These are phyloP conservation scores for Dioctria linearis DNA, from an alignment of 2,888 invertebrate species.

Conservation along the genomic window DNA sequence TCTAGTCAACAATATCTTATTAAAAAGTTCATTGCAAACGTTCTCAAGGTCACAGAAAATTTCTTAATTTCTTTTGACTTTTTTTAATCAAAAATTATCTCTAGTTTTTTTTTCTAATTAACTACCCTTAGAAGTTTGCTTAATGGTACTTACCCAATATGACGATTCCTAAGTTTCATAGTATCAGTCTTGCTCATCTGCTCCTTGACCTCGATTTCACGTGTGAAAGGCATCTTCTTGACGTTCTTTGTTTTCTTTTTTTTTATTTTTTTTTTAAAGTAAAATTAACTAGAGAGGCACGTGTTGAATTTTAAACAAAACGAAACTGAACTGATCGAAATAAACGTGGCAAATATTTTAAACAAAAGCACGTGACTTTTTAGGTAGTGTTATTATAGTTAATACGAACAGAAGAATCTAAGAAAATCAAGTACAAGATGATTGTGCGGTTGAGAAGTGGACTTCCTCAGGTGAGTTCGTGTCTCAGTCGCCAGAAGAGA, in stretches of 20 bases:
- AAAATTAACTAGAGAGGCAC: background rate
- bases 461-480: background rate
- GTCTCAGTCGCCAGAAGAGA: background rate
- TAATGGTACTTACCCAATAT: conserved; percentile 81
- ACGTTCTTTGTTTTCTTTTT: too few relatives aligned
- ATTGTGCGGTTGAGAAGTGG: background rate
- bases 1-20: too few relatives aligned
- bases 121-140: background rate
- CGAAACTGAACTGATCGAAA: background rate
- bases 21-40: too few relatives aligned
- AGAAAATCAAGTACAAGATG: background rate
- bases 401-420: background rate
- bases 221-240: conserved; percentile 54
- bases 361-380: too few relatives aligned
- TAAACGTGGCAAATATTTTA: background rate
- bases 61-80: too few relatives aligned
- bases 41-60: too few relatives aligned
- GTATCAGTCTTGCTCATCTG: conserved; percentile 86
- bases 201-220: conserved; percentile 70
- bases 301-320: conserved; percentile 23
- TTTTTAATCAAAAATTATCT: background rate
- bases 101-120: background rate
- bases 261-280: background rate
- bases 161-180: conserved; percentile 83
- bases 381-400: background rate